Base-by-base conservation (phyloP, 2,113 vertebrate species). In the Rhinoderma darwinii region DNA sequence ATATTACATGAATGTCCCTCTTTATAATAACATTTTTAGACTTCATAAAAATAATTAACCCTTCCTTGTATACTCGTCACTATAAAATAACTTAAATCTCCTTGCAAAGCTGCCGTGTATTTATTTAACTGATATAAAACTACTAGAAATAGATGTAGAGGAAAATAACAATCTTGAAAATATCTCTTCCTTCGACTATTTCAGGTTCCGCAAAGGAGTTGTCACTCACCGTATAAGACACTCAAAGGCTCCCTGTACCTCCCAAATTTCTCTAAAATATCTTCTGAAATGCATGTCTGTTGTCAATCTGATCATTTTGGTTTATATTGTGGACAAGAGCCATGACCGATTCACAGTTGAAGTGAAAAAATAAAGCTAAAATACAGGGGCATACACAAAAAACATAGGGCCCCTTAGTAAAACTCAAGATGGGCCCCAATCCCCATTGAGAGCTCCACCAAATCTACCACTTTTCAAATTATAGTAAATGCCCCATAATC, bases 41-140 rank as follows among this genome's bases (percentile, higher is more conserved):
- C 50, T 74, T 87, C 70, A 61, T 82, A 74, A 87, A 84, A 87
- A 87, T 82, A 82, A 43, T 10, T 32, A 74, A n/a, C 37, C 51
- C 61, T 61, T 86, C 35, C n/a, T 82, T 79, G 22, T 47, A 35
- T 47, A 70, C 74, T 35, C 30, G 30, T 35, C 30, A 12, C 9
- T 87, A 87, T 72, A 87, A 87, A 87, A 87, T 80, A 80, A 86
- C 61, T 70, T 85, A 50, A 44, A 81, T 73, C n/a, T 86, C 25
- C 30, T 56, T 32, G 18, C 47, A 74, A 86, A 87, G 76, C 84
- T 81, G 47, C 78, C 39, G 35, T 20, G 54, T 43, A 56, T 22
- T 15, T 20, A 59, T 54, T 68, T 44, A 73, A 74, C 50, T 4
- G 51, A 20, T 72, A 86, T 30, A 86, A 81, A 79, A n/a, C 30